Base-by-base conservation (phyloP, 2,113 vertebrate genomes). In the Boulengeromyrus knoepffleri region DNA sequence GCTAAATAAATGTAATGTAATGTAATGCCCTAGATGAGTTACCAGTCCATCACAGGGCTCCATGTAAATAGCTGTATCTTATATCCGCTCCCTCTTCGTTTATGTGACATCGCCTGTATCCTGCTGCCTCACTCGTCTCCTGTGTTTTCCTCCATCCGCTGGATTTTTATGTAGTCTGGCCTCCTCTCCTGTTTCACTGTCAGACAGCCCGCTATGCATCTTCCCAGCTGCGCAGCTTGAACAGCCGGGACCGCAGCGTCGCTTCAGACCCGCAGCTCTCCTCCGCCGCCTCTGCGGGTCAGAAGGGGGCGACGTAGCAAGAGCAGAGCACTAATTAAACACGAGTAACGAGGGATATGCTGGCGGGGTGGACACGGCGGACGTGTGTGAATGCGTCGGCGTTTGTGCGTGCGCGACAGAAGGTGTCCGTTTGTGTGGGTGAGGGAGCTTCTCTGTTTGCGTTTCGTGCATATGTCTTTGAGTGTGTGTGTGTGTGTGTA, bases 321-420 rank as follows among this genome's bases (percentile, higher is more conserved):
- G 96, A 95, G 95, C 95, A 95, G 94, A 93, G 92, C 93, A 95
- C 95, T 96, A 96, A 96, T 96, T 96, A 96, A 96, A 96, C 91
- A 89, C 93, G 94, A 94, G 93, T 93, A 93, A 93, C 93, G 92
- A 93, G 94, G 95, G 95, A 96, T 95, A 95, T 96, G 94, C 95
- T 92, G 88, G 92, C 92, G 62, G 95, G 93, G 93, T 90, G 24
- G 12, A 70, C 94, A 94, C 93, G 93, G 93, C 94, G 89, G 89
- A 90, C 91, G 90, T 90, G 92, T 24, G 52, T 83, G 39, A 62
- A 85, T 17, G 89, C 70, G 88, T 90, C 62, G 89, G 90, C 49
- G 90, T 88, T 91, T 92, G 90, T 90, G 91, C 13, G 53, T 66
- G 52, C 62, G 27, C 3, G 74, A 80, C 74, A 80, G 74, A 80